phyloP scores from a whole-genome alignment of 2,113 vertebrate genomes.

The Gavialis gangeticus region DNA sequence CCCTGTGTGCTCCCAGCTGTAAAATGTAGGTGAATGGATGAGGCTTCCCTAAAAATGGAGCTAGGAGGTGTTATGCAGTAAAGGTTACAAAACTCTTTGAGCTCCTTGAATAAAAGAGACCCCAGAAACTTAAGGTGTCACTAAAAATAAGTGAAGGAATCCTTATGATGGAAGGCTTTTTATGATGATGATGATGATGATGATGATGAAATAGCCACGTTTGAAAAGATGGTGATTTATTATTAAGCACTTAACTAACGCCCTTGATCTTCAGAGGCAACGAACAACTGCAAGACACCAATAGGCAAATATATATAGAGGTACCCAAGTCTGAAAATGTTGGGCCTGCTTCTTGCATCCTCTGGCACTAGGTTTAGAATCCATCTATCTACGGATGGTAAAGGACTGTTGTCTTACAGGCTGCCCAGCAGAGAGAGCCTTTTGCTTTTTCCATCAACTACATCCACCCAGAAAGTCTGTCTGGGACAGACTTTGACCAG shows the following conservation, averaged over 20 bases:
- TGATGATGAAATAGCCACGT: not conserved
- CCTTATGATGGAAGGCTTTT: not conserved
- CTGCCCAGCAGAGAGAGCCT: not conserved
- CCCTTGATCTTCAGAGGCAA: not conserved
- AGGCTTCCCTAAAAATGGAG: not conserved
- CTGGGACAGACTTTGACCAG: not conserved
- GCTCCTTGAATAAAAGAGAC: not conserved
- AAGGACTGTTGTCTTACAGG: not conserved
- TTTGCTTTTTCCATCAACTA: not conserved
- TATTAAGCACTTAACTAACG: not conserved
- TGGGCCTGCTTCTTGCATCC: not conserved
- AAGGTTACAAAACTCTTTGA: not conserved
- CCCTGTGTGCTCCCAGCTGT: not conserved
- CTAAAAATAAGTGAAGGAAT: not conserved
- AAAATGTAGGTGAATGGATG: not conserved
- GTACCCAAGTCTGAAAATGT: not conserved
- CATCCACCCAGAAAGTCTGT: not conserved
- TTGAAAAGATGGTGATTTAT: not conserved
- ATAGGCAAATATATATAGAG: not conserved
- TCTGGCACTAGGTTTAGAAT: no score
- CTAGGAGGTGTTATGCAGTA: not conserved
- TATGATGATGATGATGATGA: not conserved
- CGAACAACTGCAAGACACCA: not conserved
- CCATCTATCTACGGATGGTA: not conserved
- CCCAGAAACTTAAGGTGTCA: not conserved